phyloP scores from a whole-genome alignment of 35 echinoderm and acorn worm genomes.

The Lytechinus variegatus region DNA sequence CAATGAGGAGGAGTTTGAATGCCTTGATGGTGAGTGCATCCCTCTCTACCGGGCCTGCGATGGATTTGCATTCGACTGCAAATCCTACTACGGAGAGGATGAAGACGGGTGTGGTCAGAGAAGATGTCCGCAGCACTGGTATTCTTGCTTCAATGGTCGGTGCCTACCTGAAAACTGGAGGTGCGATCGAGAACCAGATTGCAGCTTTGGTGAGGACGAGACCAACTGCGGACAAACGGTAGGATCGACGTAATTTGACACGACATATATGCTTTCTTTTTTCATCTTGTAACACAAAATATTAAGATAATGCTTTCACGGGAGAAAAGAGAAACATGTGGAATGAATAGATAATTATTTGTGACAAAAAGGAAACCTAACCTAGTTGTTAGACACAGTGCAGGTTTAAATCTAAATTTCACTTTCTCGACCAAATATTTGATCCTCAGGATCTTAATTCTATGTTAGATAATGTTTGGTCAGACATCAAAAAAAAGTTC shows the following conservation, averaged over 20 bases:
- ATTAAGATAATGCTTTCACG: too few relatives aligned
- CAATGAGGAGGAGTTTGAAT: conserved; percentile 50
- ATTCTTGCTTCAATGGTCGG: conserved; percentile 2
- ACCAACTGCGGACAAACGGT: background rate
- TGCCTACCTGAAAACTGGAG: conserved; percentile 2
- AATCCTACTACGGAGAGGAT: background rate
- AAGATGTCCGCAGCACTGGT: conserved; percentile 27
- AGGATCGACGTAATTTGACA: background rate
- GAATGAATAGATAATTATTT: too few relatives aligned
- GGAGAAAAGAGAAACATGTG: too few relatives aligned
- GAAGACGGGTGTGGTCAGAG: conserved; percentile 19
- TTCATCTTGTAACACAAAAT: too few relatives aligned
- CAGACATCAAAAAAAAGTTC: too few relatives aligned
- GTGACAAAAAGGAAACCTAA: too few relatives aligned
- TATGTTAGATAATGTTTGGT: too few relatives aligned
- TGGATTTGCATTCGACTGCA: conserved; percentile 44
- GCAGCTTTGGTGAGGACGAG: conserved; percentile 31
- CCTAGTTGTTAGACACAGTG: too few relatives aligned
- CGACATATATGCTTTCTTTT: too few relatives aligned
- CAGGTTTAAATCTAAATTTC: too few relatives aligned
- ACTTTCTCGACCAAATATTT: too few relatives aligned
- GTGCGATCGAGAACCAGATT: conserved; percentile 38
- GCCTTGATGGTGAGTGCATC: conserved; percentile 49
- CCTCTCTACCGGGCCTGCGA: conserved; percentile 52
- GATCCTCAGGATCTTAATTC: too few relatives aligned